Base-by-base conservation (phyloP, 2,797 vertebrate genomes). In the Sebastiscus albofasciatus region DNA sequence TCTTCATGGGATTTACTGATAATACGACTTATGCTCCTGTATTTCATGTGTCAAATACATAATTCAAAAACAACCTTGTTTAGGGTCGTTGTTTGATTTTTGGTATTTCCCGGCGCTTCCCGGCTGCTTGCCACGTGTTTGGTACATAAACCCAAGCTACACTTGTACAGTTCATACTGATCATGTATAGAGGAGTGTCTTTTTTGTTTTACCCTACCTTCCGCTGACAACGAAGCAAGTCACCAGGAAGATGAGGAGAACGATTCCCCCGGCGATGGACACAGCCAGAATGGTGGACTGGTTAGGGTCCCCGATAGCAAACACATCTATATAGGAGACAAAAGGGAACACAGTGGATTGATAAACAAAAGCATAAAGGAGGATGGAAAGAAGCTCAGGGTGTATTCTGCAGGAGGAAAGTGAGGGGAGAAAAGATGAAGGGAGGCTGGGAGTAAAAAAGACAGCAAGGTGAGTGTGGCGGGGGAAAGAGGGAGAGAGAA, bases 161-260 rank as follows among this genome's bases (percentile, higher is more conserved):
- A 2, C 46, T 49, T 49, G 0, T n/a, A 10, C 34, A 33, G 26
- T 33, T 62, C 18, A 42, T 11, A 14, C 18, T 49, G 22, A 49
- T 64, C 24, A 14, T 60, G 62, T 60, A 11, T 26, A 34, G 26
- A 24, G 7, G 6, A 8, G 22, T 22, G 34, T 71, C 3, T 62
- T 34, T 56, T 46, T 3, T 33, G 39, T 36, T 33, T 46, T 33
- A 55, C 16, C 90, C 72, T 95, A 97, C 96, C 96, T 96, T 91
- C 96, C 96, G 6, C 96, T 97, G 88, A 97, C 94, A 59, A 97
- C 93, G 75, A 97, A 97, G 91, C 96, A 97, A 34, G 95, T 95
- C 87, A 97, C 96, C 78, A 97, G 92, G 89, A 97, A 97, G 92
- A 97, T 93, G 77, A 97, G 95, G 27, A 97, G 95, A 39, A 95